phyloP scores from a whole-genome alignment of 2,113 vertebrate species.

The Sinocyclocheilus grahami region DNA sequence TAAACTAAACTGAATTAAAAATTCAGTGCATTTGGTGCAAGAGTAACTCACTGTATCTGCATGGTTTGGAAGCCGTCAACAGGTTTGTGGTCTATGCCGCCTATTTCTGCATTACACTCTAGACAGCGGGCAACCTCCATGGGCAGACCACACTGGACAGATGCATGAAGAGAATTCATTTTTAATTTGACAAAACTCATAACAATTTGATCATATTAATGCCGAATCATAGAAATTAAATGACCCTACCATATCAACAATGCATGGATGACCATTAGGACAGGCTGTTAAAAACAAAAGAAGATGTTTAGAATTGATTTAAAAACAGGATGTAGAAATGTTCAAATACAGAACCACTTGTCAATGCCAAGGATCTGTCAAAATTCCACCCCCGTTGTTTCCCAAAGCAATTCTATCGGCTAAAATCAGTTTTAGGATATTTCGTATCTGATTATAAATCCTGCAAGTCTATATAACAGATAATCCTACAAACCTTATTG shows the following conservation, averaged over 20 bases:
- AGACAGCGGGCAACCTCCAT: conserved; percentile 71
- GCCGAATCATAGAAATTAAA: not conserved
- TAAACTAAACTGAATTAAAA: not conserved
- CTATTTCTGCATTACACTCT: conserved; percentile 77
- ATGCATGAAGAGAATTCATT: not conserved
- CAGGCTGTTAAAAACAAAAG: too few relatives aligned
- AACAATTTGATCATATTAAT: not conserved
- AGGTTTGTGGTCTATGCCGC: conserved; percentile 67
- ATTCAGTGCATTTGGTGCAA: not conserved
- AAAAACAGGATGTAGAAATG: not conserved
- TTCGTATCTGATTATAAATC: too few relatives aligned
- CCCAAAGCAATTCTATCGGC: not conserved
- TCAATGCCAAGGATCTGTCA: not conserved
- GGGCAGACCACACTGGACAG: conserved; percentile 86
- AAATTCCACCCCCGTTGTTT: not conserved
- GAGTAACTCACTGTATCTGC: conserved; percentile 59
- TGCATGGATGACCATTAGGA: too few relatives aligned
- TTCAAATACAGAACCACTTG: not conserved
- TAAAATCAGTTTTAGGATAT: too few relatives aligned
- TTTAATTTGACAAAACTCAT: not conserved
- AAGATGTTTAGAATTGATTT: not conserved
- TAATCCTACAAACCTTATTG: too few relatives aligned
- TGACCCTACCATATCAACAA: too few relatives aligned
- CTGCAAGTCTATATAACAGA: too few relatives aligned
- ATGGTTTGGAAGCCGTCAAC: conserved; percentile 12